Base-by-base conservation (phyloP, 2,797 vertebrate species). In the Erpetoichthys calabaricus region DNA sequence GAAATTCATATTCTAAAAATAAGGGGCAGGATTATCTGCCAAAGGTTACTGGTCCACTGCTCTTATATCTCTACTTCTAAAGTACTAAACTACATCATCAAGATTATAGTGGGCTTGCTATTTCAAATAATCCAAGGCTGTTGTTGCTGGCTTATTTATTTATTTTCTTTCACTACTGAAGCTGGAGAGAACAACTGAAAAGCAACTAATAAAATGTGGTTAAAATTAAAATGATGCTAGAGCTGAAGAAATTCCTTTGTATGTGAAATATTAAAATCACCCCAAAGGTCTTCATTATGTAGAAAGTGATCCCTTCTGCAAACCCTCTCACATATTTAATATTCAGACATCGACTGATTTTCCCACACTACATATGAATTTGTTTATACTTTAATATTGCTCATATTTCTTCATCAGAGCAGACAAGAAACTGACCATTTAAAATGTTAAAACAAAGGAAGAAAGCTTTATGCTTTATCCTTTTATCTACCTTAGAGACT, bases 151-250 rank as follows among this genome's bases (percentile, higher is more conserved):
- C 25, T 25, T 25, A 25, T 25, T 25, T 25, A 25, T 25, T 25
- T 25, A 25, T 25, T 25, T 25, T 25, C 25, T 25, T 25, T 25
- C 25, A 25, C 25, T 25, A 25, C 25, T 25, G 25, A 25, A 25
- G 25, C 25, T 25, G 25, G 25, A 25, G 25, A 25, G 25, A 25
- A 25, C 62, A 25, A 41, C 41, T 3, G 3, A 42, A 47, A 25
- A 2, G 58, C n/a, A 49, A 45, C 47, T 58, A 55, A 46, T 50
- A 45, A 59, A 59, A 63, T 50, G 49, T 59, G 45, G 56, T 41
- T 53, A 51, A 59, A 56, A 63, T 63, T 59, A 59, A 56, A 62
- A 56, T 45, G 45, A 52, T 46, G 47, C 8, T 50, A 10, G 45
- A 43, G 54, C 9, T 57, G 41, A 51, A 62, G 51, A 50, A 8